phyloP scores from a whole-genome alignment of 2,888 invertebrate species.

The Calameuta pallipes region DNA sequence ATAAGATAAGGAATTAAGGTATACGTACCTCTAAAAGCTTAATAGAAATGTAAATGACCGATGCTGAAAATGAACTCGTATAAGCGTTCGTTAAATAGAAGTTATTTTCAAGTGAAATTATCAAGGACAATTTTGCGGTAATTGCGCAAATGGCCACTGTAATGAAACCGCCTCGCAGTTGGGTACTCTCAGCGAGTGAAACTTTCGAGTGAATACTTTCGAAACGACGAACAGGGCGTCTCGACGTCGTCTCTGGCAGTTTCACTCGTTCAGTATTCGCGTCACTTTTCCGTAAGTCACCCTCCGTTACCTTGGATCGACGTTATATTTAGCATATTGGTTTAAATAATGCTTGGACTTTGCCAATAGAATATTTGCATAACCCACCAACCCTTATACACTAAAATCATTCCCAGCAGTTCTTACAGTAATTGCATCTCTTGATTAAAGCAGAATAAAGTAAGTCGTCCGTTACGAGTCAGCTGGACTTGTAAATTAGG shows the following conservation, averaged over 20 bases:
- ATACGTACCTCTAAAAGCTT: neutral
- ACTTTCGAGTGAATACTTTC: neutral
- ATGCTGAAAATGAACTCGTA: neutral
- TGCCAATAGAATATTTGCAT: neutral
- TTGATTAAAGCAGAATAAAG: neutral
- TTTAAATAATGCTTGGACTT: neutral
- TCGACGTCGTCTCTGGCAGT: neutral
- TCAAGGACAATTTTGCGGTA: constrained; percentile 2
- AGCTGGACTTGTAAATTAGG: neutral
- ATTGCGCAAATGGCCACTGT: neutral
- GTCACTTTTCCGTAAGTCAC: neutral
- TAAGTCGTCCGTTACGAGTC: neutral
- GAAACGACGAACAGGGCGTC: neutral
- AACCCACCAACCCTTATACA: neutral
- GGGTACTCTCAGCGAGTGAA: neutral
- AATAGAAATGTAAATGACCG: neutral
- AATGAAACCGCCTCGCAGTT: neutral
- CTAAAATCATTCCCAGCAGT: neutral
- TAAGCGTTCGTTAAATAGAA: neutral
- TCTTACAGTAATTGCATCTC: neutral
- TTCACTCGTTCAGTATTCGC: neutral
- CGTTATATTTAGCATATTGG: neutral
- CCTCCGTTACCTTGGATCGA: neutral
- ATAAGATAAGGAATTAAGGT: neutral
- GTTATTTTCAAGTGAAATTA: neutral